phyloP scores from a whole-genome alignment of 37 sponge, comb jelly and placozoan species.

The Trichoplax adhaerens region DNA sequence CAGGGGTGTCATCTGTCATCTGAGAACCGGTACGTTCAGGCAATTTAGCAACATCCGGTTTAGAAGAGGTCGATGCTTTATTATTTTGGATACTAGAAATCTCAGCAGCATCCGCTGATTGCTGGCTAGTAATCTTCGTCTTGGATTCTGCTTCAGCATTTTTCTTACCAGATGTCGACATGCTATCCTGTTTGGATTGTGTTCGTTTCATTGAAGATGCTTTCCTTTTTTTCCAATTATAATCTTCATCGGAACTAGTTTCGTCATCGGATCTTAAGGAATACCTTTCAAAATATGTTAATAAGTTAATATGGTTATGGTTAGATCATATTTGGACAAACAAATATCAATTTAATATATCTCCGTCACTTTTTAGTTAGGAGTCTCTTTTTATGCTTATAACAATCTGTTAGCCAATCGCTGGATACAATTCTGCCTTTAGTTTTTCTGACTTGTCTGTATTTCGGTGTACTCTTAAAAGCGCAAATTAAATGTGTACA shows the following conservation, averaged over 20 bases:
- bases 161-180: too few species aligned
- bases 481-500: constrained; percentile 87
- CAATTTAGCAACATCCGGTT: too few species aligned
- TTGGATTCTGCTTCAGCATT: too few species aligned
- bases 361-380: constrained; percentile 27
- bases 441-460: constrained; percentile 53
- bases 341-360: too few species aligned
- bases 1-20: too few species aligned
- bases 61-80: too few species aligned
- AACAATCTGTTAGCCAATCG: constrained; percentile 56
- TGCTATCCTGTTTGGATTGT: neutral
- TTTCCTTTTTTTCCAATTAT: constrained; percentile 1
- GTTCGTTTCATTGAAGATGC: neutral
- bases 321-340: neutral
- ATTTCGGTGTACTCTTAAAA: constrained; percentile 86
- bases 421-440: constrained; percentile 40
- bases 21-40: too few species aligned
- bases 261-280: neutral
- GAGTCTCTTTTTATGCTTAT: constrained; percentile 22
- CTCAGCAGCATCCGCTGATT: too few species aligned
- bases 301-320: neutral
- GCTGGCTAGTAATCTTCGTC: too few species aligned
- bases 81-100: too few species aligned
- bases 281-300: neutral
- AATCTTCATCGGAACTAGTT: neutral